Percentiles rank a stretch among this genome's conserved stretches.
phyloP scores from a whole-genome alignment of 2,113 vertebrate species.

The Takifugu bimaculatus region DNA sequence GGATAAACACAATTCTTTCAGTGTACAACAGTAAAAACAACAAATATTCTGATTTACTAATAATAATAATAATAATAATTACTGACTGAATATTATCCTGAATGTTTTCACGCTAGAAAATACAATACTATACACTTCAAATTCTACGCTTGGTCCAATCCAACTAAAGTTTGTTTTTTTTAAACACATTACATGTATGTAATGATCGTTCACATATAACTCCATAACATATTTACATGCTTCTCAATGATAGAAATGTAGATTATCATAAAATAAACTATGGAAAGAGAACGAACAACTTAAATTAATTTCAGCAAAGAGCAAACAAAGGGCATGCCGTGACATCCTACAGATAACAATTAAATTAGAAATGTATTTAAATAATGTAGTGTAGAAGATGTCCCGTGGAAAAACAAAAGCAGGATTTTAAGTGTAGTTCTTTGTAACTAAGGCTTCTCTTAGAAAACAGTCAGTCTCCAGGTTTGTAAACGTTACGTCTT shows the following conservation, averaged over 20 bases:
- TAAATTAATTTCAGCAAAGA: conserved; percentile 53
- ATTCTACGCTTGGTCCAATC: conserved; percentile 31
- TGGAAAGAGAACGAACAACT: conserved; percentile 28
- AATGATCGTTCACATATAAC: conserved; percentile 43
- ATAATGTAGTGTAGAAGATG: conserved; percentile 63
- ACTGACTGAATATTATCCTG: conserved; percentile 17
- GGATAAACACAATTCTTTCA: conserved; percentile 44
- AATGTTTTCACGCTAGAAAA: conserved; percentile 46
- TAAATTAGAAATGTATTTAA: conserved; percentile 60
- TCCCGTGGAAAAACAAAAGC: conserved; percentile 27
- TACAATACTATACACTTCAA: conserved; percentile 42
- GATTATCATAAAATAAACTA: conserved; percentile 39
- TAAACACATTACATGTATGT: conserved; percentile 30
- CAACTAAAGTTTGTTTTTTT: conserved; percentile 23
- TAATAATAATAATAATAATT: conserved; percentile 7
- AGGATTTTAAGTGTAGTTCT: conserved; percentile 38
- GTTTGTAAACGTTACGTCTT: conserved; percentile 62
- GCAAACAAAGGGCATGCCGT: conserved; percentile 42
- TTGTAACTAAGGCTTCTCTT: conserved; percentile 66
- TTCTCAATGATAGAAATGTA: conserved; percentile 47
- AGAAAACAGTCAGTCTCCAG: conserved; percentile 56
- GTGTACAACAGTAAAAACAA: conserved; percentile 48
- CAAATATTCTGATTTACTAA: conserved; percentile 2
- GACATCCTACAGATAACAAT: conserved; percentile 51
- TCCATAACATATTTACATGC: conserved; percentile 54